Percentiles rank a stretch among this genome's conserved stretches.
Conservation (phyloP, 2,888 invertebrate genomes). For the Dasypolia templi region DNA sequence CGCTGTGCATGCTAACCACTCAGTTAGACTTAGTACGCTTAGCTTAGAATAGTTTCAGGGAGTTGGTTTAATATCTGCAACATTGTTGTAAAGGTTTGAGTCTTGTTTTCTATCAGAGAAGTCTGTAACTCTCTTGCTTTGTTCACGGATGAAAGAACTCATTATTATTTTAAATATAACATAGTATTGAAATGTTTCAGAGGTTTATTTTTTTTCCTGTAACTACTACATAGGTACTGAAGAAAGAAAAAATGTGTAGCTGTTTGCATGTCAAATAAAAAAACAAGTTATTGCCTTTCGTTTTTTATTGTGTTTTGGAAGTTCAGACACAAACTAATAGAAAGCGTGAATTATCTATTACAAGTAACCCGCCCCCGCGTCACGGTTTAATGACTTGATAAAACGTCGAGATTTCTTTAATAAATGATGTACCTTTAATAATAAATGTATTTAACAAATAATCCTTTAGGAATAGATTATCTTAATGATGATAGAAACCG, state of each 20-base stretch:
- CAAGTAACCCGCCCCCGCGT: too few relatives aligned
- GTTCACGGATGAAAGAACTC: background rate
- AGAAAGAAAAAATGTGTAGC: background rate
- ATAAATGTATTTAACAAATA: too few relatives aligned
- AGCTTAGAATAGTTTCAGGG: conserved; percentile 40
- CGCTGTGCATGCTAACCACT: conserved; percentile 54
- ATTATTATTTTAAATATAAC: background rate
- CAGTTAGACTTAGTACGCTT: conserved; percentile 44
- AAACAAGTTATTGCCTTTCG: background rate
- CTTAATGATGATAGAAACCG: too few relatives aligned
- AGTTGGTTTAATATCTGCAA: conserved; percentile 52
- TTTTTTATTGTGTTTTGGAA: background rate
- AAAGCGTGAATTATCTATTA: too few relatives aligned
- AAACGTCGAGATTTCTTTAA: too few relatives aligned
- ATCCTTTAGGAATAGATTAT: too few relatives aligned
- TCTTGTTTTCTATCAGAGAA: background rate
- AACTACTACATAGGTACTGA: background rate
- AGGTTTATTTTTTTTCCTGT: background rate
- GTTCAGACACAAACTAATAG: too few relatives aligned
- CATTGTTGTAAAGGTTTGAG: conserved; percentile 18
- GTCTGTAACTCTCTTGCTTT: background rate
- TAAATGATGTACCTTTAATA: too few relatives aligned
- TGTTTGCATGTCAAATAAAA: background rate
- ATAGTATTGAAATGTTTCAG: background rate
- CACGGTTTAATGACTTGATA: too few relatives aligned